Evolutionary conservation across 2,888 invertebrate genomes (phyloP).

Genomic region (Synanthedon vespiformis): DNA sequence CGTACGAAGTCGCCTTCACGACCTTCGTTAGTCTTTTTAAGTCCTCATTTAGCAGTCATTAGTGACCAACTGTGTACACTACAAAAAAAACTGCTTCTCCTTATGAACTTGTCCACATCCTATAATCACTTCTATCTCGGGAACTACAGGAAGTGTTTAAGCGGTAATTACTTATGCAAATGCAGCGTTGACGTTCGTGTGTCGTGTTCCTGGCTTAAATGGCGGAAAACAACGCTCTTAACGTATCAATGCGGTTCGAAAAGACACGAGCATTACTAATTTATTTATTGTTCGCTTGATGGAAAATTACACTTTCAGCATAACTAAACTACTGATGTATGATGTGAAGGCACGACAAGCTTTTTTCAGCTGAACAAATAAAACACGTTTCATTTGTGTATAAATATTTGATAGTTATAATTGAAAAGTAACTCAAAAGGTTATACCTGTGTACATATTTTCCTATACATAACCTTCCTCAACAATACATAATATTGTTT

Average conservation of each 20-base stretch:
- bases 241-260: not conserved
- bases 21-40: no score
- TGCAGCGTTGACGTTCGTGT: not conserved
- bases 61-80: no score
- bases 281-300: slow-evolving; percentile 16
- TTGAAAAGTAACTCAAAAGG: no score
- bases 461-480: no score
- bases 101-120: not conserved
- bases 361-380: slow-evolving; percentile 4
- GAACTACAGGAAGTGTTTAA: not conserved
- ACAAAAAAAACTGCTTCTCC: no score
- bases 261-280: slow-evolving; percentile 15
- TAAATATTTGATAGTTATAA: not conserved
- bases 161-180: not conserved
- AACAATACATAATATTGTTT: no score
- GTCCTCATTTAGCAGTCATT: no score
- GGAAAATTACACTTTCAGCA: slow-evolving; percentile 25
- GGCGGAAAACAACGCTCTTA: not conserved
- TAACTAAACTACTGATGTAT: slow-evolving; percentile 12
- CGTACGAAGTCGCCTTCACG: no score
- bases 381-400: not conserved
- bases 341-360: slow-evolving; percentile 9
- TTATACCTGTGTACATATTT: no score
- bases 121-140: not conserved
- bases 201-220: not conserved